Conservation (phyloP, 1,140 invertebrate genomes). For the Sycobia sp. region DNA sequence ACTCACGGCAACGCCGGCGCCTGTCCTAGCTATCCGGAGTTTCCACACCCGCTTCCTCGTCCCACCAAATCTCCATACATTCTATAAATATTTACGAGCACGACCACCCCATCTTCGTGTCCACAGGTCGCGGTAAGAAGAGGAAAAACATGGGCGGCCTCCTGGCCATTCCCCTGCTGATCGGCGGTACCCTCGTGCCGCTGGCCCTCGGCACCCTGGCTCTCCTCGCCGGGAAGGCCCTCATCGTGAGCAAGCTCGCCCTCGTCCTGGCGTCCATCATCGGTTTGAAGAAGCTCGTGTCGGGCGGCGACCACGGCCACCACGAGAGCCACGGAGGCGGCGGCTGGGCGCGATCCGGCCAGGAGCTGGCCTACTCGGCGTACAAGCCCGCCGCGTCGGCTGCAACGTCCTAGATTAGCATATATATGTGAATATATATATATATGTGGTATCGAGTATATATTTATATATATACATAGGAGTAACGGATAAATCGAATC, state of each 20-base stretch:
- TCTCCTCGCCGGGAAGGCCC: constrained; percentile 79
- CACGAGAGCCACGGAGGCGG: constrained; percentile 71
- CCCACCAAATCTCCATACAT: too few species aligned
- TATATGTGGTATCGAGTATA: too few species aligned
- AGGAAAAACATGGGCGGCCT: constrained; percentile 75
- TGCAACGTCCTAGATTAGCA: constrained; percentile 5
- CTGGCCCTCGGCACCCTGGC: constrained; percentile 79
- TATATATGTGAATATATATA: too few species aligned
- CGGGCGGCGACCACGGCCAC: constrained; percentile 67
- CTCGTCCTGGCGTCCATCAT: constrained; percentile 81
- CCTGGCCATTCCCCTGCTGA: constrained; percentile 75
- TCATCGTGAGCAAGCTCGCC: constrained; percentile 82
- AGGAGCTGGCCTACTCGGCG: constrained; percentile 58
- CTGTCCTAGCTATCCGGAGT: too few species aligned
- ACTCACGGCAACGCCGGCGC: too few species aligned
- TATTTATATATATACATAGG: too few species aligned
- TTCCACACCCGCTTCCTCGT: too few species aligned
- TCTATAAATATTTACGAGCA: too few species aligned
- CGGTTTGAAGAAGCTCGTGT: constrained; percentile 79
- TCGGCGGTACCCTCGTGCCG: constrained; percentile 78
- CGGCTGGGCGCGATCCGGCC: constrained; percentile 58
- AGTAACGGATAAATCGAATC: background rate
- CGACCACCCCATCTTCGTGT: too few species aligned
- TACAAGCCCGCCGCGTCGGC: constrained; percentile 50
- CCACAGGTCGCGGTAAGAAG: constrained; percentile 66